These are phyloP conservation scores for Megalurothrips usitatus DNA, from an alignment of 2,888 invertebrate species.

Conservation along the genomic window DNA sequence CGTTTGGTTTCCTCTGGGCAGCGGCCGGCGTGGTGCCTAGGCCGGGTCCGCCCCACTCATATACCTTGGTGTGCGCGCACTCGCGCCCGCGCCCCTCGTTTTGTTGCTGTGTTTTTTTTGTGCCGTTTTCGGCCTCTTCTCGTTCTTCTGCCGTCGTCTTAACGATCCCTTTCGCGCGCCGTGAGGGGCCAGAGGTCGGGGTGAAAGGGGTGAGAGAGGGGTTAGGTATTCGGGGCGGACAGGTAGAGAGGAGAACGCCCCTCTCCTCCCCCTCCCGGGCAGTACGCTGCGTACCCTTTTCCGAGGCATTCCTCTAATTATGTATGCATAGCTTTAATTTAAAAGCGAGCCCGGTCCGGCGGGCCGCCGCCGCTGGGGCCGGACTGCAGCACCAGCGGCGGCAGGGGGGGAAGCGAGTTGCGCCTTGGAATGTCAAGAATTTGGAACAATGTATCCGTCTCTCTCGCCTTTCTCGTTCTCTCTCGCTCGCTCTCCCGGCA, in stretches of 20 bases:
- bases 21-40: background rate
- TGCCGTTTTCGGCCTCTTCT: background rate
- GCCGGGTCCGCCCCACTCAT: no score
- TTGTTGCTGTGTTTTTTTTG: background rate
- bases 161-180: conserved; percentile 19
- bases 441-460: conserved; percentile 8
- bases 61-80: no score
- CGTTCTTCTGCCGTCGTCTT: conserved; percentile 5
- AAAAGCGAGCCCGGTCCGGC: conserved; percentile 14
- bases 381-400: background rate
- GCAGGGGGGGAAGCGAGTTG: background rate
- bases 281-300: background rate
- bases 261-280: background rate
- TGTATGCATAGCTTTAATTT: conserved; percentile 27
- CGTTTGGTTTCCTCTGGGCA: background rate
- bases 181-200: background rate
- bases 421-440: conserved; percentile 10
- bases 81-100: background rate
- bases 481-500: no score
- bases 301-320: conserved; percentile 22
- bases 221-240: background rate
- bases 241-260: background rate
- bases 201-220: background rate
- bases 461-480: no score
- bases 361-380: background rate